Base-by-base conservation (phyloP, 1,140 invertebrate genomes). In the Psilanteris sp. region DNA sequence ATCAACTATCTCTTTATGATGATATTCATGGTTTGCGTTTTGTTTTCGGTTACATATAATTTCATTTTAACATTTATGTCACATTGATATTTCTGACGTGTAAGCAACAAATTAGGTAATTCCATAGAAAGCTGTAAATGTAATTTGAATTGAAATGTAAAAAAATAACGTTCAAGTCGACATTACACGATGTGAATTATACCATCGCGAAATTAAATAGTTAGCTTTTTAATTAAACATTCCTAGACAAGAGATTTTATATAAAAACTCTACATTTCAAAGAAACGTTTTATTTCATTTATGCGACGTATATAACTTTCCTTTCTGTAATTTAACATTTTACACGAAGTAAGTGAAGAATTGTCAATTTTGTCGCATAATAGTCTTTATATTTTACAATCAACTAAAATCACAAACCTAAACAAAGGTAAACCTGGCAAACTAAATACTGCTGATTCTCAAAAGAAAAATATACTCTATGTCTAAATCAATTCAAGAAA, bases 21-120 rank as follows among this genome's bases (percentile, higher is more conserved):
- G 32, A 68, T 59, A 50, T 57, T 68, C 52, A 57, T 57, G 50
- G 59, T 68, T n/a, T 50, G 15, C 15, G 22, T 68, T 50, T 41
- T 50, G 59, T 50, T 57, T 48, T 59, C 32, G 15, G 32, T 68
- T 34, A 43, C 22, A 48, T 20, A 20, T 41, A 31, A 57, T 50
- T 68, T 59, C 22, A 15, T 44, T 67, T 36, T 27, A 29, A 8
- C 18, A 5, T 68, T 6, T 24, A 31, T 16, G 16, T 50, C 8
- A 34, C 50, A 57, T 55, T 24, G 26, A 57, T 13, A 24, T 4
- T 22, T 14, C 11, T n/a, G 11, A 18, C 34, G 10, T 27, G 8
- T 11, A 22, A 27, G 34, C 20, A 14, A 41, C 9, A 9, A 46
- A 37, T 55, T 34, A 66, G 7, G 31, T 15, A 54, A 44, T 13